phyloP scores from a whole-genome alignment of 2,888 invertebrate species.

The Pycnomerus fuliginosus region DNA sequence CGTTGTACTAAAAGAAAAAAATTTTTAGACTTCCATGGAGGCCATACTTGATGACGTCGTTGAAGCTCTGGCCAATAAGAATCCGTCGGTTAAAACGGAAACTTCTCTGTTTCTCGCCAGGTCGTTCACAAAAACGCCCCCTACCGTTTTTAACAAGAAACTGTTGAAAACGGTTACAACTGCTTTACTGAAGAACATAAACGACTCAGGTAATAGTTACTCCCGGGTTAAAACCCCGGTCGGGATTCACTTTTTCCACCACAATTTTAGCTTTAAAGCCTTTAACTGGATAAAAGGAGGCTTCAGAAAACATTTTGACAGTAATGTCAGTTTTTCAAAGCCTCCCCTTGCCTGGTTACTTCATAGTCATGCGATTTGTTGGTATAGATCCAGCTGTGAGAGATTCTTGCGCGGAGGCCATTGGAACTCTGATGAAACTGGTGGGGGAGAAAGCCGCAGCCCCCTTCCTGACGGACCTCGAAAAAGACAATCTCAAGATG shows the following conservation, averaged over 20 bases:
- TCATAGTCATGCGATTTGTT: no score
- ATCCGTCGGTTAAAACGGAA: conserved; percentile 86
- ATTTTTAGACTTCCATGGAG: conserved; percentile 76
- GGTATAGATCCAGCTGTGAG: conserved; percentile 83
- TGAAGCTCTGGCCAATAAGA: conserved; percentile 86
- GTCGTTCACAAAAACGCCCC: conserved; percentile 78
- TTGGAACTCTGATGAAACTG: conserved; percentile 92
- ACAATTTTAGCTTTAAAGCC: no score
- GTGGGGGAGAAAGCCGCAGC: conserved; percentile 89
- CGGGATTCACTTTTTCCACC: no score
- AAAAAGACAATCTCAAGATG: conserved; percentile 88
- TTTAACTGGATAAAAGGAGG: no score
- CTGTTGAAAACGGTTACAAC: conserved; percentile 79
- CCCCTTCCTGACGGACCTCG: conserved; percentile 85
- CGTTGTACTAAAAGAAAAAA: no score
- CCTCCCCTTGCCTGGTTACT: no score
- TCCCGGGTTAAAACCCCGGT: no score
- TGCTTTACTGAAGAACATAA: conserved; percentile 74
- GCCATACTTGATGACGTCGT: conserved; percentile 82
- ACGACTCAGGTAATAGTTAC: conserved; percentile 74
- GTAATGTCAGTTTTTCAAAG: no score
- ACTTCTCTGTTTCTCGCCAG: conserved; percentile 82
- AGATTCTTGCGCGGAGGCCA: conserved; percentile 88
- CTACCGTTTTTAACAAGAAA: conserved; percentile 84
- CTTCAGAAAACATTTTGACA: no score